These are phyloP conservation scores for Pachycephus smyrnensis DNA, from an alignment of 2,888 invertebrate genomes.

Conservation along the genomic window DNA sequence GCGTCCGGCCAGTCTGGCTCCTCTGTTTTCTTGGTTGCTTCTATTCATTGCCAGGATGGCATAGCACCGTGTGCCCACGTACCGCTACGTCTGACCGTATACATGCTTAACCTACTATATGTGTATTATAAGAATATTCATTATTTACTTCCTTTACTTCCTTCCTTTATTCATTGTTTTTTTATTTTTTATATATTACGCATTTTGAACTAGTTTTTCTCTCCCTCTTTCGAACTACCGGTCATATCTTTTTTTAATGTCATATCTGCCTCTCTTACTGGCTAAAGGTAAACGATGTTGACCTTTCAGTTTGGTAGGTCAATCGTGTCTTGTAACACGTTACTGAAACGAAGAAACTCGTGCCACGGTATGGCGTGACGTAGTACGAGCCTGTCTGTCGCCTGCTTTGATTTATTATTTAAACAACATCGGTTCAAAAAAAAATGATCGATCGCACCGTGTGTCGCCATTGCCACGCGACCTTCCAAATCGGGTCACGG, in stretches of 20 bases:
- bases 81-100: background rate
- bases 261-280: background rate
- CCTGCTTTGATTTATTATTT: conserved; percentile 25
- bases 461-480: background rate
- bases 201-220: background rate
- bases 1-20: conserved; percentile 34
- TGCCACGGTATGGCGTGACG: background rate
- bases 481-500: conserved; percentile 5
- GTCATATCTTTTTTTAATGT: background rate
- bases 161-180: background rate
- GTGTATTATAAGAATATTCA: background rate
- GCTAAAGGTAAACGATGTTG: background rate
- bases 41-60: background rate
- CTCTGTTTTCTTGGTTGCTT: conserved; percentile 28
- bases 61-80: conserved; percentile 4
- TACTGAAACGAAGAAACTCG: background rate
- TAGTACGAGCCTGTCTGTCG: background rate
- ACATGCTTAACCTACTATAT: background rate
- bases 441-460: conserved; percentile 21
- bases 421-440: conserved; percentile 14
- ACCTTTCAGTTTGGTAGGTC: background rate
- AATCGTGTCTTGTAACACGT: background rate
- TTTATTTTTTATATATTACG: background rate
- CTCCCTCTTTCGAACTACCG: background rate
- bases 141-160: background rate